Percentiles rank a stretch among this genome's conserved stretches.
Evolutionary conservation across 2,113 vertebrate species (phyloP).

Genomic region (Myiozetetes cayanensis): DNA sequence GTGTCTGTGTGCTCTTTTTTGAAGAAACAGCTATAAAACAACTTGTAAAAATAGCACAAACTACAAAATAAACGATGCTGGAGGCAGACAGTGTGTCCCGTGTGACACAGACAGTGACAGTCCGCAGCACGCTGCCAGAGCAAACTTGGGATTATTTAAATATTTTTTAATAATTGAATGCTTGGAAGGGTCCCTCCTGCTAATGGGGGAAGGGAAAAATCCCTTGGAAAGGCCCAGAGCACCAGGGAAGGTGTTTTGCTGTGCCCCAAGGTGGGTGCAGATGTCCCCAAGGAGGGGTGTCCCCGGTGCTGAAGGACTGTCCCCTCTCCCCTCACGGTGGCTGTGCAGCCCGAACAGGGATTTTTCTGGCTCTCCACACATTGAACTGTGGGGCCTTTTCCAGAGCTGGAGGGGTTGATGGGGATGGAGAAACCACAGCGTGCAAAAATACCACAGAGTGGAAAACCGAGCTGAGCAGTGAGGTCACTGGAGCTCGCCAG

Average conservation of each 20-base stretch:
- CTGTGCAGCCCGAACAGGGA: background rate
- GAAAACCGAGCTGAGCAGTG: background rate
- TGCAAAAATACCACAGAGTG: background rate
- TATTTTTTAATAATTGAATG: background rate
- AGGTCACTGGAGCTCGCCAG: background rate
- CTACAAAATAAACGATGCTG: background rate
- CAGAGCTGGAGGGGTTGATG: background rate
- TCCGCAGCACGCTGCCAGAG: background rate
- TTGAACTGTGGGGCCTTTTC: background rate
- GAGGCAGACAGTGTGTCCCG: background rate
- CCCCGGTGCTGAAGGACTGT: background rate
- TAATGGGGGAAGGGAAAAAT: background rate
- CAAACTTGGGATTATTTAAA: background rate
- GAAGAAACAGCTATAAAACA: background rate
- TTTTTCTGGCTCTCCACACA: background rate
- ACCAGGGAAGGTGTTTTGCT: background rate
- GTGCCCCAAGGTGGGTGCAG: fast-evolving
- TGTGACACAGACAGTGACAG: background rate
- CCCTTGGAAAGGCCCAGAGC: background rate
- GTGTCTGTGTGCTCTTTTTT: background rate
- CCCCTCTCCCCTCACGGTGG: fast-evolving
- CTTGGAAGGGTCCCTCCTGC: background rate
- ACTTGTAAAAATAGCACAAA: background rate
- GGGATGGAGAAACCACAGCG: background rate
- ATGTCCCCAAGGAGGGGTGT: background rate